Evolutionary conservation across 2,888 invertebrate genomes (phyloP).

Genomic region (Vesta saturnalis): DNA sequence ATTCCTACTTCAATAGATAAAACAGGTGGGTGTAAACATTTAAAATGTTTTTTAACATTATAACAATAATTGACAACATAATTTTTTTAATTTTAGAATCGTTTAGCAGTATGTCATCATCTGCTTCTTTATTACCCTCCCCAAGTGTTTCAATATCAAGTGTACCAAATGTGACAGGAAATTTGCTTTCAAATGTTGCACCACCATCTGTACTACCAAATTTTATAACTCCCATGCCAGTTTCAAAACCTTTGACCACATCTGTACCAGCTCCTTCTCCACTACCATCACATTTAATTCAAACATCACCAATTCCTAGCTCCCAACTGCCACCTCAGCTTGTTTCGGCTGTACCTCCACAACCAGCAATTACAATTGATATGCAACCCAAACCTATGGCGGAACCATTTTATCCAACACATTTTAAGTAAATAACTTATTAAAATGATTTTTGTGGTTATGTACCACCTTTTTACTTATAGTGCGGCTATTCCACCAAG

Average conservation of each 20-base stretch:
- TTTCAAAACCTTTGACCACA: neutral
- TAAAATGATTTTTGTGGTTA: neutral
- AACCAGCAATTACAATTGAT: conserved; percentile 22
- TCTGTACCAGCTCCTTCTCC: conserved; percentile 22
- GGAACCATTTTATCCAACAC: conserved; percentile 57
- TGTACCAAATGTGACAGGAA: conserved; percentile 60
- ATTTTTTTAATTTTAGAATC: conserved; percentile 54
- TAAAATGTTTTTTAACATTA: neutral
- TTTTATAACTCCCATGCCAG: conserved; percentile 64
- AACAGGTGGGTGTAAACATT: conserved; percentile 45
- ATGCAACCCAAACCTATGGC: conserved; percentile 29
- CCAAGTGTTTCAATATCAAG: conserved; percentile 57
- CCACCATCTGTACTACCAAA: conserved; percentile 76
- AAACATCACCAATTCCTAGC: neutral
- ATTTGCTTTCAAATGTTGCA: conserved; percentile 73
- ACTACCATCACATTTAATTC: conserved; percentile 27
- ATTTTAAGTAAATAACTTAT: conserved; percentile 54
- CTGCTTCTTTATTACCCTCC: conserved; percentile 60
- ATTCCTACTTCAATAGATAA: conserved; percentile 42
- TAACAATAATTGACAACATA: conserved; percentile 22
- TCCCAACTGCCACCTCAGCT: conserved; percentile 17
- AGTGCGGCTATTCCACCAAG: conserved; percentile 61
- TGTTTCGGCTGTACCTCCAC: neutral
- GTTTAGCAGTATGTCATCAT: conserved; percentile 60
- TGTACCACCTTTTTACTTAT: conserved; percentile 32